Conservation (phyloP, 2,888 invertebrate species). For the Drosophila ezoana region DNA sequence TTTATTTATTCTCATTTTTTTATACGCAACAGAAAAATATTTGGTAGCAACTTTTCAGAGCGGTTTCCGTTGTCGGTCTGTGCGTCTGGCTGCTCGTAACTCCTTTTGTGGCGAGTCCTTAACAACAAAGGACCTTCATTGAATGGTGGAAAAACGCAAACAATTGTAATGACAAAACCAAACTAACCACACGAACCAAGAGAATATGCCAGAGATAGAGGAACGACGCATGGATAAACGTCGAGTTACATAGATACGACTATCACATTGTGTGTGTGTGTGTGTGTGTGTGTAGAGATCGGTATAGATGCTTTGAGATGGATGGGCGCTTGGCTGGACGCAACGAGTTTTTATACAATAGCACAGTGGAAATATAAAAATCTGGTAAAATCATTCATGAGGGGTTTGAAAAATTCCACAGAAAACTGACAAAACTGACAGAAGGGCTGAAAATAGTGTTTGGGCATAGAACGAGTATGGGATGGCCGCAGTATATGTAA, state of each 20-base stretch:
- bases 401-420: slow-evolving; percentile 63
- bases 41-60: slow-evolving; percentile 45
- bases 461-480: slow-evolving; percentile 7
- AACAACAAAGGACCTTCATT: slow-evolving; percentile 64
- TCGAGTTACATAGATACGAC: slow-evolving; percentile 34
- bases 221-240: slow-evolving; percentile 40
- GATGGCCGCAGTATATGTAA: background rate
- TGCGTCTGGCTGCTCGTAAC: slow-evolving; percentile 25
- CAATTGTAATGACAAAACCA: slow-evolving; percentile 80
- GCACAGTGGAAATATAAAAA: slow-evolving; percentile 67
- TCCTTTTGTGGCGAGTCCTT: slow-evolving; percentile 54
- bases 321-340: slow-evolving; percentile 63
- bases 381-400: slow-evolving; percentile 75
- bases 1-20: slow-evolving; percentile 14
- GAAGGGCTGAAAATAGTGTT: slow-evolving; percentile 42
- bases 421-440: slow-evolving; percentile 66
- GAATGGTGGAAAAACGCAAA: slow-evolving; percentile 78
- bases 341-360: slow-evolving; percentile 67
- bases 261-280: slow-evolving; percentile 6
- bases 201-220: slow-evolving; percentile 36
- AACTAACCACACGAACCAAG: slow-evolving; percentile 69
- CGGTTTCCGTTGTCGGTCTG: slow-evolving; percentile 16
- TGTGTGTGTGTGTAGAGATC: slow-evolving; percentile 37
- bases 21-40: slow-evolving; percentile 32
- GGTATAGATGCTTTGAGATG: slow-evolving; percentile 65